A percentile compares a stretch with the other conserved stretches of the same genome.
Evolutionary conservation across 2,888 invertebrate species (phyloP).

Genomic region (Parthenolecanium corni): DNA sequence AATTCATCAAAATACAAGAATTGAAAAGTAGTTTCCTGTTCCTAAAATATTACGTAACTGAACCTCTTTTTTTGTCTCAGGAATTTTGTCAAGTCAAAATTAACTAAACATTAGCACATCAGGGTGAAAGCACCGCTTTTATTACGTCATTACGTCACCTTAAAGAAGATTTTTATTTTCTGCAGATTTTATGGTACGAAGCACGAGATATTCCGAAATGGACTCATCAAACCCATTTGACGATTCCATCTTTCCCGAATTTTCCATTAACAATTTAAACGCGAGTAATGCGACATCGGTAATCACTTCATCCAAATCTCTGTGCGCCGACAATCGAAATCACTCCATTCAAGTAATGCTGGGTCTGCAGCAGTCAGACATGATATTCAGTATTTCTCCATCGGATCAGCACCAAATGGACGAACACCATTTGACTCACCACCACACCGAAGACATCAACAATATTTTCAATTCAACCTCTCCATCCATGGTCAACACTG

Average conservation of each 20-base stretch:
- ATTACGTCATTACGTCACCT: too few species aligned
- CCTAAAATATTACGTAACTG: too few species aligned
- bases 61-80: too few species aligned
- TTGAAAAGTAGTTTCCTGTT: too few species aligned
- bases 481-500: slow-evolving; percentile 20
- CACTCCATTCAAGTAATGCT: slow-evolving; percentile 28
- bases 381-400: slow-evolving; percentile 25
- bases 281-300: slow-evolving; percentile 25
- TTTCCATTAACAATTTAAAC: slow-evolving; percentile 8
- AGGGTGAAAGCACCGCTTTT: too few species aligned
- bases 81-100: too few species aligned
- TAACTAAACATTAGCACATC: too few species aligned
- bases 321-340: slow-evolving; percentile 14
- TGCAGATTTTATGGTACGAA: background rate
- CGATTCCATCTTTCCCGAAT: slow-evolving; percentile 24
- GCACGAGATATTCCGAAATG: background rate
- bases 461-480: slow-evolving; percentile 23
- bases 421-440: background rate
- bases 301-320: slow-evolving; percentile 20
- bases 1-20: too few species aligned
- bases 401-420: slow-evolving; percentile 7
- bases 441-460: slow-evolving; percentile 21
- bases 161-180: too few species aligned
- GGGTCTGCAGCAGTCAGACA: slow-evolving; percentile 18
- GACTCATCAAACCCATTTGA: slow-evolving; percentile 23